phyloP scores from a whole-genome alignment of 1,140 invertebrate genomes.

The Pseudoatta argentina region DNA sequence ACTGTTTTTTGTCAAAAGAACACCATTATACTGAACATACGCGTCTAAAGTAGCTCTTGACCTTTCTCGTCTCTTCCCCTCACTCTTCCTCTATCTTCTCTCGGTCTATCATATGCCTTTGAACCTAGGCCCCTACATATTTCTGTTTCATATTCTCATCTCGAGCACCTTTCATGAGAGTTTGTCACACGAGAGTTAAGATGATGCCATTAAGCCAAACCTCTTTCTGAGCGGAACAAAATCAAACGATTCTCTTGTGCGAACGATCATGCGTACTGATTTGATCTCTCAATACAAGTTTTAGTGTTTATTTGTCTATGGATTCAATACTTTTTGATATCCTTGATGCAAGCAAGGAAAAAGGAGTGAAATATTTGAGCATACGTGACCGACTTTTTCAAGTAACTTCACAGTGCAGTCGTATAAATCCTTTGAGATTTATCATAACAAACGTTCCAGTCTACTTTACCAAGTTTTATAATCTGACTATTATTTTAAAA shows the following conservation, averaged over 20 bases:
- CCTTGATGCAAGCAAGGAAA: slow-evolving; percentile 31
- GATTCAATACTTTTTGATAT: slow-evolving; percentile 37
- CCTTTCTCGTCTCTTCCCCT: slow-evolving; percentile 40
- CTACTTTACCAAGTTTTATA: slow-evolving; percentile 16
- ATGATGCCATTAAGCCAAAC: slow-evolving; percentile 53
- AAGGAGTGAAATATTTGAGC: slow-evolving; percentile 46
- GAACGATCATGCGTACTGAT: background rate
- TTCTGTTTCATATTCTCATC: slow-evolving; percentile 51
- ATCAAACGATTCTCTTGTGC: slow-evolving; percentile 52
- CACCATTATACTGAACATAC: slow-evolving; percentile 66
- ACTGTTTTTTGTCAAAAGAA: slow-evolving; percentile 69
- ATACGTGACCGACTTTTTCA: slow-evolving; percentile 56
- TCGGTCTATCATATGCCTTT: slow-evolving; percentile 47
- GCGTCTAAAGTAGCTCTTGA: slow-evolving; percentile 68
- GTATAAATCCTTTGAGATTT: slow-evolving; percentile 9
- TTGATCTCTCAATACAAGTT: background rate
- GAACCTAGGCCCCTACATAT: slow-evolving; percentile 18
- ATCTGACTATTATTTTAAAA: slow-evolving; percentile 13
- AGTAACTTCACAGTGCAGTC: slow-evolving; percentile 12
- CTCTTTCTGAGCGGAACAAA: slow-evolving; percentile 26
- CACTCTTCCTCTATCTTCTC: background rate
- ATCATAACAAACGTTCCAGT: slow-evolving; percentile 17
- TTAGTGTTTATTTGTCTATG: slow-evolving; percentile 12
- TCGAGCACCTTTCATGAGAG: slow-evolving; percentile 56
- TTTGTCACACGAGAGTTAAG: slow-evolving; percentile 56